phyloP scores from a whole-genome alignment of 1,140 invertebrate species.

The Chionoecetes opilio region DNA sequence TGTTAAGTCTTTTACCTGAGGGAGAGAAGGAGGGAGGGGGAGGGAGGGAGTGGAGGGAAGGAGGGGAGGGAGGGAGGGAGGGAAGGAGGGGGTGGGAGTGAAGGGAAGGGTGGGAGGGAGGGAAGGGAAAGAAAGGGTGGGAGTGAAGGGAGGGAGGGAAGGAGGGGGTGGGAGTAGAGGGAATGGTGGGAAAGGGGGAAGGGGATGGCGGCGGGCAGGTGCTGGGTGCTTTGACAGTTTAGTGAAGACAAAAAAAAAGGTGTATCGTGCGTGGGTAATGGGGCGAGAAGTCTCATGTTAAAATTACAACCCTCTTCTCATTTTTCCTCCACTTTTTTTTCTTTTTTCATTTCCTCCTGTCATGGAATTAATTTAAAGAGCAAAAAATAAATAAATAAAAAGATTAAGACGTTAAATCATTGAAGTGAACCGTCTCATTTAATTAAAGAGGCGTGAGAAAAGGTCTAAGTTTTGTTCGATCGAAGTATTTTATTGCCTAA shows the following conservation, averaged over 20 bases:
- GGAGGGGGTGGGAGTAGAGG: neutral
- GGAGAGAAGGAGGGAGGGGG: neutral
- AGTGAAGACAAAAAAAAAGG: too few relatives aligned
- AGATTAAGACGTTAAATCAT: neutral
- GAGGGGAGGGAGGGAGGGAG: neutral
- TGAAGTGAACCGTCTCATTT: neutral
- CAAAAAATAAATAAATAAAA: neutral
- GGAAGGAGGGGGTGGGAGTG: neutral
- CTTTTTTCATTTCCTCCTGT: neutral
- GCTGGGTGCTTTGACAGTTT: neutral
- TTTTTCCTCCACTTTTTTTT: neutral
- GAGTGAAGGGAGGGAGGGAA: neutral
- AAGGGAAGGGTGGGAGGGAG: neutral
- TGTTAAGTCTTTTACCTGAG: neutral
- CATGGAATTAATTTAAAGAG: too few relatives aligned
- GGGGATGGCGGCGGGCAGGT: neutral
- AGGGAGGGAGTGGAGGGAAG: neutral
- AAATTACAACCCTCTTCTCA: neutral
- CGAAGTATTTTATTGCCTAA: neutral
- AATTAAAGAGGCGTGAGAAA: slow-evolving; percentile 10
- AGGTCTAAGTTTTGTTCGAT: neutral
- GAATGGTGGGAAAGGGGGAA: neutral
- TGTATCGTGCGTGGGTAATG: neutral
- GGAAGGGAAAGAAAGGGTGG: neutral
- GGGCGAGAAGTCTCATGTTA: neutral